phyloP scores from a whole-genome alignment of 2,888 invertebrate genomes.

The Osedax fenrisi region DNA sequence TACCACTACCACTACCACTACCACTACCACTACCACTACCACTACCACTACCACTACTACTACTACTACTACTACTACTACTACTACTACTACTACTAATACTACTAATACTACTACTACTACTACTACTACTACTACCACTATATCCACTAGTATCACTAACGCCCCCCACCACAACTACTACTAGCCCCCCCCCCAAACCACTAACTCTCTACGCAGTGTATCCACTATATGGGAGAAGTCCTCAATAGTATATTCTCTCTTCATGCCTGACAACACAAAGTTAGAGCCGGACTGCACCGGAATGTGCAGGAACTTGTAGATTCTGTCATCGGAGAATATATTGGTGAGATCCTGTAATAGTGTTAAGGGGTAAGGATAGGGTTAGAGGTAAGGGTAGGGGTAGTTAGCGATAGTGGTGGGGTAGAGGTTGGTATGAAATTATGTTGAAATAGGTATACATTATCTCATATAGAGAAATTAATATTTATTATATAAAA shows the following conservation, averaged over 20 bases:
- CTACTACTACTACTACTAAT: too few relatives aligned
- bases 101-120: too few relatives aligned
- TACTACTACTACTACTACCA: too few relatives aligned
- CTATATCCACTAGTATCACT: too few relatives aligned
- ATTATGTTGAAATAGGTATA: too few relatives aligned
- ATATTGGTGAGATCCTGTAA: conserved; percentile 68
- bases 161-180: conserved; percentile 15
- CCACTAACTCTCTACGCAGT: background rate
- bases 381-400: background rate
- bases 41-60: conserved; percentile 22
- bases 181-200: conserved; percentile 11
- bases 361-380: background rate
- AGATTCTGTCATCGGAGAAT: conserved; percentile 72
- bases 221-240: conserved; percentile 73
- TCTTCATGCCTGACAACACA: conserved; percentile 83
- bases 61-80: too few relatives aligned
- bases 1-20: conserved; percentile 17
- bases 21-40: conserved; percentile 20
- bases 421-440: background rate
- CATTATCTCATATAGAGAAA: too few relatives aligned
- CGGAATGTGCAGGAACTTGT: conserved; percentile 88
- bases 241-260: conserved; percentile 79
- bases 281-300: conserved; percentile 91
- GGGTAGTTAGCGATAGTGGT: background rate
- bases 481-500: too few relatives aligned